phyloP scores from a whole-genome alignment of 1,140 invertebrate species.

The Camponotus vicinus region DNA sequence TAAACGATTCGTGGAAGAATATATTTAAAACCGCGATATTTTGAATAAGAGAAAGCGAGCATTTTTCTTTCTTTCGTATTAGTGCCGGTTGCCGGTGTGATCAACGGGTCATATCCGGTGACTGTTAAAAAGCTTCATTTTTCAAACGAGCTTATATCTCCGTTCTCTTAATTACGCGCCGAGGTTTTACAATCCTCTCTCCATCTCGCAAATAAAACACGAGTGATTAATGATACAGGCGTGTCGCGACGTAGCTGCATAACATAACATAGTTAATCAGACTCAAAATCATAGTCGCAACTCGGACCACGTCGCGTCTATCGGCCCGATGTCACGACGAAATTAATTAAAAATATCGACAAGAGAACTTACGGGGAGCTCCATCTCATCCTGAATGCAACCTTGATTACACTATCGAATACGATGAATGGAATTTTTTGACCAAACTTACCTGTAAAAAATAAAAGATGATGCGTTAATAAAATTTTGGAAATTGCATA shows the following conservation, averaged over 20 bases:
- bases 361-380: background rate
- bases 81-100: constrained; percentile 33
- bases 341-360: constrained; percentile 51
- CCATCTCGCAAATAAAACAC: constrained; percentile 53
- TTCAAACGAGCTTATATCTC: constrained; percentile 58
- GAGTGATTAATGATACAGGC: constrained; percentile 65
- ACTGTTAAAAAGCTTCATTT: constrained; percentile 61
- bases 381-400: constrained; percentile 18
- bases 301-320: constrained; percentile 7
- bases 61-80: constrained; percentile 37
- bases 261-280: constrained; percentile 51
- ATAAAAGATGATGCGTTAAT: constrained; percentile 40
- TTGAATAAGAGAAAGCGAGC: background rate
- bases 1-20: background rate
- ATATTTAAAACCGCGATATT: background rate
- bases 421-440: constrained; percentile 3
- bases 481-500: background rate
- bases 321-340: background rate
- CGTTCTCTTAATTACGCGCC: constrained; percentile 51
- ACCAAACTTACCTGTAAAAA: constrained; percentile 69
- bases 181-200: constrained; percentile 56
- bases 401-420: constrained; percentile 22
- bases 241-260: constrained; percentile 36
- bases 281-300: constrained; percentile 43
- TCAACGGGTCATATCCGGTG: constrained; percentile 46